A percentile compares a stretch with the other conserved stretches of the same genome.
Evolutionary conservation across 2,888 invertebrate genomes (phyloP).

Genomic region (Cantharis flavilabris): DNA sequence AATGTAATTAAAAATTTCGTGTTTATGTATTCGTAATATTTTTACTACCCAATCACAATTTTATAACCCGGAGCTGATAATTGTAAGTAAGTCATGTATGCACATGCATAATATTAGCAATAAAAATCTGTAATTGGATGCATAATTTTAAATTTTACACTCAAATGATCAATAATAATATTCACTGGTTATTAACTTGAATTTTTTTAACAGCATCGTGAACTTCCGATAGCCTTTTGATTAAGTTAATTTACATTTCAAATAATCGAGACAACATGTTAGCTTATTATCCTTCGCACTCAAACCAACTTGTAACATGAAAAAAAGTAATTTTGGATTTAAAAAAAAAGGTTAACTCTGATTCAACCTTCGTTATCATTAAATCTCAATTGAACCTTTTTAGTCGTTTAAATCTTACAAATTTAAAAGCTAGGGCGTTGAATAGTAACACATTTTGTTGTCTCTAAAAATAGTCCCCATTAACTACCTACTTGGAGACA

Average conservation of each 20-base stretch:
- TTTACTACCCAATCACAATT: neutral
- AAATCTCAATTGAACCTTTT: neutral
- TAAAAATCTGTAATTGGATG: neutral
- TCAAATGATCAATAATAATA: neutral
- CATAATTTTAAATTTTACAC: neutral
- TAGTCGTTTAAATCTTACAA: neutral
- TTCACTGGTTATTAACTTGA: neutral
- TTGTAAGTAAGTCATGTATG: neutral
- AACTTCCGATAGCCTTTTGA: neutral
- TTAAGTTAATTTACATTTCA: neutral
- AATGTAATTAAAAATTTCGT: neutral
- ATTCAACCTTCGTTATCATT: neutral
- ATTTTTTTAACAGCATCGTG: neutral
- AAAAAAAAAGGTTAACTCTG: neutral
- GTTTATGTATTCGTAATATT: neutral
- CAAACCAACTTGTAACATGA: neutral
- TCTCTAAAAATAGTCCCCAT: conserved; percentile 20
- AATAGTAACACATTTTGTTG: conserved; percentile 8
- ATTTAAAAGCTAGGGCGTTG: conserved; percentile 9
- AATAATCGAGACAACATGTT: neutral
- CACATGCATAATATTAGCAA: neutral
- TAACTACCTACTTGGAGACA: conserved; percentile 25
- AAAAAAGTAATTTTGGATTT: neutral
- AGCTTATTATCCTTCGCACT: neutral
- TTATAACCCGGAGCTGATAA: neutral